Percentiles rank a stretch among this genome's conserved stretches.
phyloP scores from a whole-genome alignment of 1,140 invertebrate species.

The Galendromus occidentalis region DNA sequence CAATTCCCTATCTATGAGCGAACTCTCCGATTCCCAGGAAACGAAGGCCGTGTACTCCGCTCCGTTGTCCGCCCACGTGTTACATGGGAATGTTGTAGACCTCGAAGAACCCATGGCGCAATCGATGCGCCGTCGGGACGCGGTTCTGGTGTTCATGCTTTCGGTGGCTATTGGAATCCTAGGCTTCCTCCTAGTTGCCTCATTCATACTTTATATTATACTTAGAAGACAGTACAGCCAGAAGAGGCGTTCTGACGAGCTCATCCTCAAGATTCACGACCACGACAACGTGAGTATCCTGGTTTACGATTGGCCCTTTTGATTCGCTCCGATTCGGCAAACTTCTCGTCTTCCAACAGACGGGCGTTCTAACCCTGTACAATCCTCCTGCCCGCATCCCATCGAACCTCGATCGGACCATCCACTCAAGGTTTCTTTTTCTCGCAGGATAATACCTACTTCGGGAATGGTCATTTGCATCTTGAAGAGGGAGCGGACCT shows the following conservation, averaged over 20 bases:
- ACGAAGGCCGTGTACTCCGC: neutral
- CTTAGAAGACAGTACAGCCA: conserved; percentile 35
- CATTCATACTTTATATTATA: conserved; percentile 38
- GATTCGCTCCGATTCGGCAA: neutral
- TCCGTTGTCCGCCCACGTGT: neutral
- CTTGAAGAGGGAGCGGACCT: conserved; percentile 42
- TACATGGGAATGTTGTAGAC: neutral
- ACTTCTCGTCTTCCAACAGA: too few relatives aligned
- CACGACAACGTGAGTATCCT: conserved; percentile 36
- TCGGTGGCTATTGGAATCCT: conserved; percentile 40
- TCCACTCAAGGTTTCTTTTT: conserved; percentile 23
- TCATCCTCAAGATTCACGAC: conserved; percentile 42
- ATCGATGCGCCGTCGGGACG: neutral
- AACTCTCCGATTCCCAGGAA: neutral
- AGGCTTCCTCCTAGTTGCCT: conserved; percentile 35
- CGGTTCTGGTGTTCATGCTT: conserved; percentile 22
- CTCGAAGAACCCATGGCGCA: neutral
- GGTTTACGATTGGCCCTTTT: conserved; percentile 12
- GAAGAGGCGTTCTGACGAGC: conserved; percentile 35
- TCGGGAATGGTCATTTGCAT: conserved; percentile 39
- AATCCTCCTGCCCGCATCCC: too few relatives aligned
- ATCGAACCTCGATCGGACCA: too few relatives aligned
- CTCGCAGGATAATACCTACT: conserved; percentile 34
- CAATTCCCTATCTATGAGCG: neutral
- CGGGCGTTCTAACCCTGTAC: too few relatives aligned